phyloP scores from a whole-genome alignment of 2,888 invertebrate genomes.

The Invenusta paracnida region DNA sequence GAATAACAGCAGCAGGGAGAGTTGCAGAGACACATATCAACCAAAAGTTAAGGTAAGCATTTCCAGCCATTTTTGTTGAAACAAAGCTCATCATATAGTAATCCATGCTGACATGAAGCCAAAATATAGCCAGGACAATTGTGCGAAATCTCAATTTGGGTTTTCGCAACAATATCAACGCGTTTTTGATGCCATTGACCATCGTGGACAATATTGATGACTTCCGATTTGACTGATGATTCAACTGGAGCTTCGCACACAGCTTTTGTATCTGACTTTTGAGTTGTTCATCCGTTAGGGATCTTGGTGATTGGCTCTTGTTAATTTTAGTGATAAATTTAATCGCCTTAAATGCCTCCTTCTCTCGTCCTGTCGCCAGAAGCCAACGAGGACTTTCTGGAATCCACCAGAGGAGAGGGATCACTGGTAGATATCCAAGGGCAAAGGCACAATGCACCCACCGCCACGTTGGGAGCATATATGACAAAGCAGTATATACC shows the following conservation, averaged over 20 bases:
- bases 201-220: too few species aligned
- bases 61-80: not conserved
- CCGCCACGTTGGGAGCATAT: not conserved
- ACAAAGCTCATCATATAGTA: not conserved
- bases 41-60: constrained; percentile 7
- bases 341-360: not conserved
- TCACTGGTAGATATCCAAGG: not conserved
- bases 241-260: not conserved
- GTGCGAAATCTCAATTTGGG: not conserved
- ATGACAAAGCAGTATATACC: not conserved
- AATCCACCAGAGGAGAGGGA: not conserved
- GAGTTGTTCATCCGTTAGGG: not conserved
- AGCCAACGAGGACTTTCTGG: constrained; percentile 10
- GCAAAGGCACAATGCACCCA: not conserved
- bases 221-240: too few species aligned
- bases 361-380: not conserved
- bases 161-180: not conserved
- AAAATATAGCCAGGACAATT: not conserved
- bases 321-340: not conserved
- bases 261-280: not conserved
- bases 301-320: too few species aligned
- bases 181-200: not conserved
- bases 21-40: not conserved
- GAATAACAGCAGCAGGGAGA: not conserved
- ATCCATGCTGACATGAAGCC: not conserved